Conservation (phyloP, 1,140 invertebrate genomes). For the Luehdorfia chinensis region DNA sequence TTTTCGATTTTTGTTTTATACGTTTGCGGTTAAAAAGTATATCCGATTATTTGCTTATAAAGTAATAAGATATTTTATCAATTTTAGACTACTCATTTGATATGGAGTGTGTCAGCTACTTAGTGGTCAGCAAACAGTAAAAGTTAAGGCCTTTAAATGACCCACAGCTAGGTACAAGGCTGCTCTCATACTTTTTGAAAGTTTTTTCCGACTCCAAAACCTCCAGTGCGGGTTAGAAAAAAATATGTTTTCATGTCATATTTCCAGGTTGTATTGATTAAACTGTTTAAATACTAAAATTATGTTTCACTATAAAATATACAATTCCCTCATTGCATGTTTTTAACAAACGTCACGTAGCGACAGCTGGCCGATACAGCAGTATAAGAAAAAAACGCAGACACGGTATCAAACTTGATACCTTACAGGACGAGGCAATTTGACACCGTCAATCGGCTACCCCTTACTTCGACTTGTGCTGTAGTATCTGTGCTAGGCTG, state of each 20-base stretch:
- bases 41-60: conserved; percentile 18
- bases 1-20: conserved; percentile 29
- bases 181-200: too few relatives aligned
- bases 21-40: conserved; percentile 33
- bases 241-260: too few relatives aligned
- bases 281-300: too few relatives aligned
- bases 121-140: too few relatives aligned
- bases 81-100: background rate
- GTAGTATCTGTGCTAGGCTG: conserved; percentile 22
- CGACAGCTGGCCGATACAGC: conserved; percentile 42
- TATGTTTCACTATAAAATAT: too few relatives aligned
- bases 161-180: background rate
- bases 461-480: conserved; percentile 21
- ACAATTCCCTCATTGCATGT: background rate
- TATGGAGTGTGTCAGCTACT: background rate
- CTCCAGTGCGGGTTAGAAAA: too few relatives aligned
- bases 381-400: conserved; percentile 30
- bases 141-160: too few relatives aligned
- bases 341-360: conserved; percentile 18
- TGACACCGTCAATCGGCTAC: conserved; percentile 25
- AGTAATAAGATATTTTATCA: conserved; percentile 6
- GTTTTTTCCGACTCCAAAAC: background rate
- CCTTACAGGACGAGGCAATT: conserved; percentile 22
- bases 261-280: too few relatives aligned
- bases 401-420: conserved; percentile 46